A percentile compares a stretch with the other conserved stretches of the same genome.
Conservation (phyloP, 1,140 invertebrate species). For the Megathymus violae region DNA sequence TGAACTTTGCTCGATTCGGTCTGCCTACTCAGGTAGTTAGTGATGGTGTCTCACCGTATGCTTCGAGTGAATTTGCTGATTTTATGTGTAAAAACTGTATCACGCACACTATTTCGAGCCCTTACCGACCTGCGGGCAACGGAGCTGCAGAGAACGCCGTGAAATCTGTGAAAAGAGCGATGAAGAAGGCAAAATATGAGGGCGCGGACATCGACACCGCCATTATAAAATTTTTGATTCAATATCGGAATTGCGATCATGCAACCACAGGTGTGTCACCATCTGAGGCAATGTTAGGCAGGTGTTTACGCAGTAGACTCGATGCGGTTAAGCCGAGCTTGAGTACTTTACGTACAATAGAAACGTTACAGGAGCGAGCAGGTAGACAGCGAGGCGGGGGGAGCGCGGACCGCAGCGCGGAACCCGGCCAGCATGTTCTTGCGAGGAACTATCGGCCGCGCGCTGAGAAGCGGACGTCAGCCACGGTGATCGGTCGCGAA, state of each 20-base stretch:
- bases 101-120: slow-evolving; percentile 44
- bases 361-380: not conserved
- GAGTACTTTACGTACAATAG: not conserved
- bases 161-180: slow-evolving; percentile 55
- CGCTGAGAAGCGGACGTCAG: not conserved
- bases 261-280: not conserved
- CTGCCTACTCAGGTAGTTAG: slow-evolving; percentile 53
- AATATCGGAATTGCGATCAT: slow-evolving; percentile 3
- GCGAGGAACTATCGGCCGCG: not conserved
- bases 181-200: slow-evolving; percentile 45
- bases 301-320: not conserved
- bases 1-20: slow-evolving; percentile 48
- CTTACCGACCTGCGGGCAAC: slow-evolving; percentile 57
- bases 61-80: slow-evolving; percentile 44
- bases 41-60: slow-evolving; percentile 55
- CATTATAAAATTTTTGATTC: slow-evolving; percentile 1
- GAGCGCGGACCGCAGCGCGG: too few species aligned
- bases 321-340: not conserved
- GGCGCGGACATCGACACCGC: not conserved
- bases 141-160: slow-evolving; percentile 63
- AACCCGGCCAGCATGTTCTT: not conserved
- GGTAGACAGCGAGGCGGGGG: not conserved
- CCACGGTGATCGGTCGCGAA: not conserved
- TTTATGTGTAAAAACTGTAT: slow-evolving; percentile 49
- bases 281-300: not conserved